Evolutionary conservation across 1,140 invertebrate genomes (phyloP), one percentile per base, ranked within the genome.

Genomic region (Caenorhabditis tropicalis): DNA sequence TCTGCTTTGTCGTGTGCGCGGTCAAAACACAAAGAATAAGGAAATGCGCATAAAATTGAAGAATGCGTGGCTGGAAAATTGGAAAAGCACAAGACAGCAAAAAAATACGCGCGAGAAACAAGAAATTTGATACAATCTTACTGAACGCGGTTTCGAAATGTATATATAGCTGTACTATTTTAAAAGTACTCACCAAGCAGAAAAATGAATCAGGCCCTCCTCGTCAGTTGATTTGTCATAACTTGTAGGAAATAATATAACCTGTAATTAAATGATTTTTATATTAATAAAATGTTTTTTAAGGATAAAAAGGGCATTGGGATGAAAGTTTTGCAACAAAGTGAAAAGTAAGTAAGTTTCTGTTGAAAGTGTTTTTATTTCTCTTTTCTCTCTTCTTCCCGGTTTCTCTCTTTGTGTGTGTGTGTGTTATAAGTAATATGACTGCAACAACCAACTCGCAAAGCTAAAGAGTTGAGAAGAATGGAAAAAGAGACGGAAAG

Each of bases 341-440:
- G 9, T 43, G 24, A 74, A 31, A 51, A 81, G 49, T 56, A 81
- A 81, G 49, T 56, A 43, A 81, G 29, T 81, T 79, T 81, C 48
- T 48, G 49, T 81, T 81, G 79, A 81, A 81, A 81, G 79, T 79
- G 74, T 81, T 56, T 81, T 51, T 51, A 81, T 81, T 56, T 81
- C 79, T 74, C 36, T 43, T 74, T 24, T 43, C 36, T 46, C 36
- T 74, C 65, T 74, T 24, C 36, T 74, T 43, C 43, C 36, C 19
- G n/a, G n/a, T 74, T 46, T 74, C 65, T 74, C 36, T 74, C 16
- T 58, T 31, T n/a, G n/a, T n/a, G n/a, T n/a, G n/a, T 65, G 58
- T 65, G 58, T 65, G 65, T 74, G 65, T 74, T 74, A 74, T 74
- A 74, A 74, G 65, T 74, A 74, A 74, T 74, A 74, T 43, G 65